Base-by-base conservation (phyloP, 2,797 vertebrate species). In the Phataginus tricuspis region DNA sequence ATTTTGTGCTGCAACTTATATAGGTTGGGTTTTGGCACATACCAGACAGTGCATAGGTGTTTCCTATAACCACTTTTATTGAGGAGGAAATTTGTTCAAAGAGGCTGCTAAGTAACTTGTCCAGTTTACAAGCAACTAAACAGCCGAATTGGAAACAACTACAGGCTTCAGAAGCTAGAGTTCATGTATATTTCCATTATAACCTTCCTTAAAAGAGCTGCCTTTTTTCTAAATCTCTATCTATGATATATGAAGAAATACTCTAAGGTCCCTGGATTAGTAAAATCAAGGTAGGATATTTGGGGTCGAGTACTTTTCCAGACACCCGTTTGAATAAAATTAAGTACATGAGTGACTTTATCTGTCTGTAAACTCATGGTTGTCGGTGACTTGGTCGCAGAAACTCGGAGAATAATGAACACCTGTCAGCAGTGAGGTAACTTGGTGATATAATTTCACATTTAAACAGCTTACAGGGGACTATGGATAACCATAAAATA, bases 381-480 rank as follows among this genome's bases (percentile, higher is more conserved):
- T 94, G 63, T 77, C 79, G 25, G 95, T 84, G 37, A 53, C 25
- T 34, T 82, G 55, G 19, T 63, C n/a, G 34, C 31, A 90, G 34
- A 91, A 89, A 95, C 11, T 75, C 34, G 71, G 37, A 14, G 72
- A 80, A 51, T 90, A 95, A 55, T 69, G 55, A 90, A 93, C 42
- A n/a, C 4, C 45, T 71, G 21, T 14, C 15, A 91, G 34, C 42
- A 71, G 10, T 59, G 31, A 96, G 55, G 10, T 86, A 77, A 88
- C 78, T 31, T 66, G 45, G 45, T 57, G 57, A 80, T 71, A 19
- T 39, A 57, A 93, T 94, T 94, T 64, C 37, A 86, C 78, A 91
- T 92, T 93, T 92, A 92, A 97, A 94, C 69, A 94, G 94, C 93
- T 94, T 96, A 75, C 23, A 91, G 66, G 39, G 8, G 19, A 23